These are phyloP conservation scores for Podilymbus podiceps DNA, from an alignment of 2,113 vertebrate genomes.

Conservation along the genomic window DNA sequence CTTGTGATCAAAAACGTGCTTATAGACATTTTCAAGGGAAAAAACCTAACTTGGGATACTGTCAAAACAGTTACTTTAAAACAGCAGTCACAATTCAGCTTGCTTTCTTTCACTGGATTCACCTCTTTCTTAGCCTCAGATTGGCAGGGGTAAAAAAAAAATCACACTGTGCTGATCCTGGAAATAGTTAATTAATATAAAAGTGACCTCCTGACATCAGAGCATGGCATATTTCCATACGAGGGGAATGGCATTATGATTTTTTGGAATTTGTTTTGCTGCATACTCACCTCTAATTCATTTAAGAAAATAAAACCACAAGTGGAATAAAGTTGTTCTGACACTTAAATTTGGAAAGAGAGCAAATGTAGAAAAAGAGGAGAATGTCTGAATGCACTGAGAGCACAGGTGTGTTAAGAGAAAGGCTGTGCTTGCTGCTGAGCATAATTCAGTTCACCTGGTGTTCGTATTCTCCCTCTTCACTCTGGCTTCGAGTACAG, in stretches of 20 bases:
- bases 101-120: background rate
- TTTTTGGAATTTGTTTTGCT: background rate
- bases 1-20: slow-evolving; percentile 30
- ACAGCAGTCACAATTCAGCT: background rate
- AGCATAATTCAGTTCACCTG: background rate
- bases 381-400: background rate
- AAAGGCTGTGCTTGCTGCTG: background rate
- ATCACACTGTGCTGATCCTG: background rate
- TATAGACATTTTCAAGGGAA: background rate
- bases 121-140: background rate
- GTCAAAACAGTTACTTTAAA: background rate
- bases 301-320: background rate
- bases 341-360: background rate
- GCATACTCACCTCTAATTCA: background rate
- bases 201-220: background rate
- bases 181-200: background rate
- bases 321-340: background rate
- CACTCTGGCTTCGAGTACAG: no score
- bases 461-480: background rate
- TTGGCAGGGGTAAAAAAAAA: background rate
- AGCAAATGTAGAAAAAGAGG: background rate
- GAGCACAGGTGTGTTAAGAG: background rate
- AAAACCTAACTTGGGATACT: background rate
- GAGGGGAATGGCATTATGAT: background rate
- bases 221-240: background rate